Evolutionary conservation across 2,797 vertebrate species (phyloP), one percentile per base, ranked within the genome.

Genomic region (Sitta carolinensis): DNA sequence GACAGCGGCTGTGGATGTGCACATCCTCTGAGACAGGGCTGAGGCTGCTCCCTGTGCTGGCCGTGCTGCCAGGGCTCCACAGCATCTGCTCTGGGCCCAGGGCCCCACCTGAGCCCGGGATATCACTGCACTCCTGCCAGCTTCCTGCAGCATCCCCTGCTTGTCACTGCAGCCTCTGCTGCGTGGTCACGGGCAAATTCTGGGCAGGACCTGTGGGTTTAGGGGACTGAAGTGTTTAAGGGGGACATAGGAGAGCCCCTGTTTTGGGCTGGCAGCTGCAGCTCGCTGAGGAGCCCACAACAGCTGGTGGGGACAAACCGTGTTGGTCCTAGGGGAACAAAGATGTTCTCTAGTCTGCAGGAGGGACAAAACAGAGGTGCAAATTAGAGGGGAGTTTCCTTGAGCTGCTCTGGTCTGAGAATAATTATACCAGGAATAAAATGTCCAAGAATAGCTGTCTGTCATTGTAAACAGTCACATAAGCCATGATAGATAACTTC

Each of bases 31-130:
- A 89, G 88, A 62, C 89, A 72, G 90, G 69, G 84, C 54, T 83
- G 89, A 51, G 5, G 38, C 67, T 76, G 85, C 87, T 94, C 74
- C 59, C 26, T 27, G 85, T 25, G n/a, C 79, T 97, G 93, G 89
- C 34, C 34, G n/a, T 36, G 57, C 57, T 38, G 57, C 10, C 57
- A 89, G 90, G 91, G 84, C 86, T 80, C 96, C 87, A 51, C 61
- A 19, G 55, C 96, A 26, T 95, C 96, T 97, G 96, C 93, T 87
- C 5, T 4, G 16, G 45, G 68, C 75, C 87, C 58, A 11, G 93
- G 43, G 34, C 17, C 16, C 64, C 95, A 93, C 95, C 95, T 92
- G 88, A 29, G 43, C 89, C 81, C 1, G 2, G 84, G 88, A 67
- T 74, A 72, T 62, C 74, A 38, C 51, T 22, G 59, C 42, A 62